phyloP scores from a whole-genome alignment of 1,140 invertebrate genomes.

The Popillia japonica region DNA sequence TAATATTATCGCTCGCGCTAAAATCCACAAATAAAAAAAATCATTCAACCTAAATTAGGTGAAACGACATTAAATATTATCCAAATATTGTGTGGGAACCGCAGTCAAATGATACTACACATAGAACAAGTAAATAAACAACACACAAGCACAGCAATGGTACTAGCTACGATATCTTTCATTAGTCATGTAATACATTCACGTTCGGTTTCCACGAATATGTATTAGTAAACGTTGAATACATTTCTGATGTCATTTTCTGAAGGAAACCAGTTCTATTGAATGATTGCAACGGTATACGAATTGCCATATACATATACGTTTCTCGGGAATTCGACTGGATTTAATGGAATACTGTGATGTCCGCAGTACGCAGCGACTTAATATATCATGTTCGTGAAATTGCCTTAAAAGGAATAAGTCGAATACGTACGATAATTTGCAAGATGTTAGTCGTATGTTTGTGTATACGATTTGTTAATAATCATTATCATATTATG shows the following conservation, averaged over 20 bases:
- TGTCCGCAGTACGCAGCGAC: background rate
- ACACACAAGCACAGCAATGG: background rate
- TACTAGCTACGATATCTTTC: background rate
- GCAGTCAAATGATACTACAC: no score
- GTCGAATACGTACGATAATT: background rate
- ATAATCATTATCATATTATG: no score
- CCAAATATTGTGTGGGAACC: no score
- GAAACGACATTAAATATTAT: no score
- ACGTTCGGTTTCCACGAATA: background rate
- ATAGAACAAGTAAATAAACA: no score
- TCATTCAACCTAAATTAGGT: no score
- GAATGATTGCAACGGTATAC: background rate
- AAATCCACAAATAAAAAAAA: no score
- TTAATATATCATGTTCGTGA: no score
- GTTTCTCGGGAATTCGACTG: background rate
- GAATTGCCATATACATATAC: background rate
- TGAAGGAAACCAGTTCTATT: background rate
- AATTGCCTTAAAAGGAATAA: background rate
- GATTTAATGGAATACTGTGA: background rate
- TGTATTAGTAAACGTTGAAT: constrained; percentile 7
- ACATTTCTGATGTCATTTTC: background rate
- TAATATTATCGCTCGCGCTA: no score
- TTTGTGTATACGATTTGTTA: no score
- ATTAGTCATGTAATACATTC: background rate
- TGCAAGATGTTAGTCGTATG: no score